These are phyloP conservation scores for Metopia argyrocephala DNA, from an alignment of 2,888 invertebrate species.

Conservation along the genomic window DNA sequence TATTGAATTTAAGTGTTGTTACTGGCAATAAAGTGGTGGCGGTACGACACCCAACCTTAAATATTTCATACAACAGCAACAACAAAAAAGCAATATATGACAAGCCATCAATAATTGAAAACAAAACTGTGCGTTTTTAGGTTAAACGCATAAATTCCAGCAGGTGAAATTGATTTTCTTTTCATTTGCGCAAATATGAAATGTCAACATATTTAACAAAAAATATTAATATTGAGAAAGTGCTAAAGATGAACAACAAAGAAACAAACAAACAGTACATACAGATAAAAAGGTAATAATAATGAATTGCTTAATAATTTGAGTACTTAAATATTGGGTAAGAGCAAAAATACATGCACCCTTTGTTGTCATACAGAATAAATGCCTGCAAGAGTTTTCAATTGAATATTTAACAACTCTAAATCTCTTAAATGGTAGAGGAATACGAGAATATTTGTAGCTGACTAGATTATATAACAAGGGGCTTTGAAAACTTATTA, in stretches of 20 bases:
- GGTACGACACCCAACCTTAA: slow-evolving; percentile 34
- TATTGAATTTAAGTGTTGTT: not conserved
- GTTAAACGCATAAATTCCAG: slow-evolving; percentile 76
- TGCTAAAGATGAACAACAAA: slow-evolving; percentile 53
- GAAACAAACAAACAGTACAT: not conserved
- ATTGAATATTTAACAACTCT: too few relatives aligned
- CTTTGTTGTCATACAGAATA: too few relatives aligned
- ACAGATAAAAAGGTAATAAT: not conserved
- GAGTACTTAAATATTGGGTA: slow-evolving; percentile 20
- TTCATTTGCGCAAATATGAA: slow-evolving; percentile 78
- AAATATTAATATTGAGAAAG: slow-evolving; percentile 70
- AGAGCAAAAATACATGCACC: not conserved
- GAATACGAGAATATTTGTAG: too few relatives aligned
- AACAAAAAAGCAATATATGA: slow-evolving; percentile 49
- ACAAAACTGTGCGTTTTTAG: slow-evolving; percentile 65
- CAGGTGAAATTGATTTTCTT: slow-evolving; percentile 78
- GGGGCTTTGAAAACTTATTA: too few relatives aligned
- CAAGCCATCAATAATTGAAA: slow-evolving; percentile 41
- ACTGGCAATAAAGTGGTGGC: slow-evolving; percentile 8
- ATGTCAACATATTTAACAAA: slow-evolving; percentile 68
- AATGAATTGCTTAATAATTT: slow-evolving; percentile 33
- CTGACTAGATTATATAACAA: too few relatives aligned
- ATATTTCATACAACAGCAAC: slow-evolving; percentile 15
- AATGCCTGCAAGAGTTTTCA: too few relatives aligned
- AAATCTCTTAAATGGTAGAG: too few relatives aligned